Base-by-base conservation (phyloP, 2,113 vertebrate genomes). In the Eulemur macaco region DNA sequence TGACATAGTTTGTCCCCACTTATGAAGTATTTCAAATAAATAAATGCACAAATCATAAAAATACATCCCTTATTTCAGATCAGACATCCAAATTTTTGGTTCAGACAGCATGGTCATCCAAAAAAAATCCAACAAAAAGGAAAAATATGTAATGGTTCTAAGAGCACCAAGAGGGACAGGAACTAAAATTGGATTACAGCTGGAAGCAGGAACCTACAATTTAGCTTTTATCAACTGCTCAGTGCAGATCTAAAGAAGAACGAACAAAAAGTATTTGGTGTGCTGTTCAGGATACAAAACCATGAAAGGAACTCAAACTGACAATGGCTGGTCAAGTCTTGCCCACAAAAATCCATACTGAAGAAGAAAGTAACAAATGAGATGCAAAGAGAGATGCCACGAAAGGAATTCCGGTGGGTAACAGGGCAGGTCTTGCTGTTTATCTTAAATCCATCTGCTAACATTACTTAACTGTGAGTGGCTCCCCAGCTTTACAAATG, bases 11-110 rank as follows among this genome's bases (percentile, higher is more conserved):
- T 89, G 45, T 60, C 11, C 21, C 23, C 34, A 39, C 23, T 94
- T 93, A 71, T 54, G 45, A 93, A 18, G 64, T 20, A 92, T 92
- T 90, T 82, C 34, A 86, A 96, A 86, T 89, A 96, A 63, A 52
- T 47, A 91, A 91, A 92, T 85, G 29, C 18, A 69, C 39, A 52
- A 66, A 64, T 85, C 45, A 89, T 29, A 76, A 95, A 89, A 86
- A 71, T 11, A 77, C 23, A 81, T 39, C 6, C 10, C 12, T 91
- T 66, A 8, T 85, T 42, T 42, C 45, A 58, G 23, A 76, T 85
- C 78, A 88, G 9, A 66, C 20, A 66, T 58, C 76, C 54, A 31
- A 88, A 23, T 58, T 56, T 84, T 91, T 63, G 45, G 11, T 86
- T 78, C 37, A 83, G 56, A 78, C 9, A 50, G 56, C 8, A 63